A percentile compares a stretch with the other conserved stretches of the same genome.
Evolutionary conservation across 2,797 vertebrate genomes (phyloP).

Genomic region (Thaleichthys pacificus): DNA sequence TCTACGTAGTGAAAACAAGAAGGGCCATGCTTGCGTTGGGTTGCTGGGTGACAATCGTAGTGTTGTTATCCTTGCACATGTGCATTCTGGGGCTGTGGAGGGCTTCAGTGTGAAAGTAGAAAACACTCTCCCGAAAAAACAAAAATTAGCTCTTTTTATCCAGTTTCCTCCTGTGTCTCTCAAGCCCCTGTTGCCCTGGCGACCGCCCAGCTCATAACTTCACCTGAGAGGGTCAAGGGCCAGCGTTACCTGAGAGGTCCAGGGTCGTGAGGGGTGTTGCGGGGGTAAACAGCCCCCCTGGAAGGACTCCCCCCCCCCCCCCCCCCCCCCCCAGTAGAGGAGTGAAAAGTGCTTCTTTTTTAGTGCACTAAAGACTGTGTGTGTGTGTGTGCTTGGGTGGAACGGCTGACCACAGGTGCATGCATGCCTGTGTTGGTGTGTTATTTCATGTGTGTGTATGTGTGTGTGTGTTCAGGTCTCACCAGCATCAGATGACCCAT

Average conservation of each 20-base stretch:
- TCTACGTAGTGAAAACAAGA: constrained; percentile 54
- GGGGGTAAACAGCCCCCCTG: constrained; percentile 10
- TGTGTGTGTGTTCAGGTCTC: constrained; percentile 50
- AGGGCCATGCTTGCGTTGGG: constrained; percentile 87
- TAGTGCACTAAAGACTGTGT: constrained; percentile 52
- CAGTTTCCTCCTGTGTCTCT: constrained; percentile 36
- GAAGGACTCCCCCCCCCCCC: constrained; percentile 34
- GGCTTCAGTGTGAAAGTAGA: constrained; percentile 85
- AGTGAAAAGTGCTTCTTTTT: constrained; percentile 39
- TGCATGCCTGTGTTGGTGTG: constrained; percentile 31
- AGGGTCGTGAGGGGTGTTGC: constrained; percentile 33
- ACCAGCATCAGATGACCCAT: constrained; percentile 66
- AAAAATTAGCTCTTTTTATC: constrained; percentile 78
- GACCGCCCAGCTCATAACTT: constrained; percentile 76
- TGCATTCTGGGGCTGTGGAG: constrained; percentile 85
- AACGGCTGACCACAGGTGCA: background rate
- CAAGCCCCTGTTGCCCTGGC: constrained; percentile 67
- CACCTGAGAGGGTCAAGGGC: constrained; percentile 67
- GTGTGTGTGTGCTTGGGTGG: constrained; percentile 15
- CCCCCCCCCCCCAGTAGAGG: constrained; percentile 36
- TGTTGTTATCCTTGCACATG: constrained; percentile 87
- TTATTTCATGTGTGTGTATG: constrained; percentile 55
- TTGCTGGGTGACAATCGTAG: constrained; percentile 68
- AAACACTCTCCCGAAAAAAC: constrained; percentile 54
- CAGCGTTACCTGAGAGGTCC: constrained; percentile 41